Evolutionary conservation across 2,797 vertebrate genomes (phyloP).

Genomic region (Alexandromys oeconomus): DNA sequence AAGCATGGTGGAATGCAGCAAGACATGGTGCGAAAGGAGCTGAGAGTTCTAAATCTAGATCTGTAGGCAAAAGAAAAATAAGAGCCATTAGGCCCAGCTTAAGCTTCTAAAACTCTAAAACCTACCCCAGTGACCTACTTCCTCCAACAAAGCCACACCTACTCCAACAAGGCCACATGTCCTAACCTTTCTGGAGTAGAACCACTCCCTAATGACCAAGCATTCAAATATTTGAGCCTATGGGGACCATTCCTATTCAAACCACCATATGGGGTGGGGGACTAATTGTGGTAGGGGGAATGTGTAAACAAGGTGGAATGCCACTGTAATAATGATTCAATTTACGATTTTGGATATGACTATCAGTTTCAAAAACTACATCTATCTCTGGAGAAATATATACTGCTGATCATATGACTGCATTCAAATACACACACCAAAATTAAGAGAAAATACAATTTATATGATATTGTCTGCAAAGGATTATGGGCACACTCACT

Average conservation of each 20-base stretch:
- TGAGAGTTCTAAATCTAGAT: background rate
- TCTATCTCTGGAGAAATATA: background rate
- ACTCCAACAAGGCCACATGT: background rate
- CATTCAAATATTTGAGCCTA: background rate
- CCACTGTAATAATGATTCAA: background rate
- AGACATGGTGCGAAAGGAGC: background rate
- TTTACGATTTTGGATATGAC: background rate
- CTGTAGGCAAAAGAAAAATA: background rate
- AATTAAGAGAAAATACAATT: background rate
- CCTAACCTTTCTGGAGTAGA: background rate
- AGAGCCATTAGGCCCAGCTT: background rate
- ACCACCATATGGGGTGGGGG: background rate
- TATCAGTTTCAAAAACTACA: background rate
- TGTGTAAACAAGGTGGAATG: background rate
- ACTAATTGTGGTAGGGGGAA: background rate
- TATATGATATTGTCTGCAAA: conserved; percentile 16
- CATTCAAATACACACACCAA: background rate
- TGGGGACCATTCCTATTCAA: background rate
- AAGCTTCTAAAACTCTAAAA: background rate
- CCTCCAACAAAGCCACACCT: background rate
- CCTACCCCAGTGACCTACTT: background rate
- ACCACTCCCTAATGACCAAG: background rate
- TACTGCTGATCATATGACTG: background rate
- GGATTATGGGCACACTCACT: background rate
- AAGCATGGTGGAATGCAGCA: background rate